Evolutionary conservation across 2,888 invertebrate species (phyloP).

Genomic region (Adineta ricciae): DNA sequence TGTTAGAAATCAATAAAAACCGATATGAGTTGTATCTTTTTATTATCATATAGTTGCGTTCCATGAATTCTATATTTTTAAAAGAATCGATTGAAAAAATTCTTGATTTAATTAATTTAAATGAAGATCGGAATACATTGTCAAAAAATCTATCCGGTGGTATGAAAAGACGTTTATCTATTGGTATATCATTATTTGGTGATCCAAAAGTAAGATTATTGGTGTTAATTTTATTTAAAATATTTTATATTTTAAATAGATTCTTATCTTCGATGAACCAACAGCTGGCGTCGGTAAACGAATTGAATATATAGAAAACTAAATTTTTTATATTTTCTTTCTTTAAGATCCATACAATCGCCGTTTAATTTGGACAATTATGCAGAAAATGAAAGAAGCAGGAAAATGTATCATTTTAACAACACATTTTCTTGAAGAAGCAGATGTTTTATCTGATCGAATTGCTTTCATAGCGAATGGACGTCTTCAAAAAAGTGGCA

Average conservation of each 20-base stretch:
- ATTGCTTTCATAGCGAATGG: slow-evolving; percentile 31
- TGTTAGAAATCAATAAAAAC: too few relatives aligned
- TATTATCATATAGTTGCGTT: background rate
- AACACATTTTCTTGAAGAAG: slow-evolving; percentile 34
- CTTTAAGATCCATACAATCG: slow-evolving; percentile 13
- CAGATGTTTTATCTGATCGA: slow-evolving; percentile 33
- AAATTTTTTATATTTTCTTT: too few relatives aligned
- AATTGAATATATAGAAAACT: too few relatives aligned
- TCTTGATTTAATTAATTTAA: background rate
- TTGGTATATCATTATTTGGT: slow-evolving; percentile 28
- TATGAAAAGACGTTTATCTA: slow-evolving; percentile 30
- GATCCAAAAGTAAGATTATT: slow-evolving; percentile 31
- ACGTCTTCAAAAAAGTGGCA: slow-evolving; percentile 23
- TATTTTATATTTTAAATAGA: too few relatives aligned
- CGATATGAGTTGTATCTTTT: too few relatives aligned
- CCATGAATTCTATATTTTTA: background rate
- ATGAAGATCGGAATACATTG: slow-evolving; percentile 20
- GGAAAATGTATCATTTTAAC: slow-evolving; percentile 29
- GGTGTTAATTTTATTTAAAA: too few relatives aligned
- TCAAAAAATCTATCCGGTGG: slow-evolving; percentile 31
- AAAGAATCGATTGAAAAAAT: background rate
- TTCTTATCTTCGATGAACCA: slow-evolving; percentile 30
- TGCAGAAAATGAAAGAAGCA: slow-evolving; percentile 25
- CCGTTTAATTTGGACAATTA: slow-evolving; percentile 23
- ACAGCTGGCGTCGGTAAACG: slow-evolving; percentile 24